Conservation (phyloP, 2,888 invertebrate genomes). For the Ptilodon capucinus region DNA sequence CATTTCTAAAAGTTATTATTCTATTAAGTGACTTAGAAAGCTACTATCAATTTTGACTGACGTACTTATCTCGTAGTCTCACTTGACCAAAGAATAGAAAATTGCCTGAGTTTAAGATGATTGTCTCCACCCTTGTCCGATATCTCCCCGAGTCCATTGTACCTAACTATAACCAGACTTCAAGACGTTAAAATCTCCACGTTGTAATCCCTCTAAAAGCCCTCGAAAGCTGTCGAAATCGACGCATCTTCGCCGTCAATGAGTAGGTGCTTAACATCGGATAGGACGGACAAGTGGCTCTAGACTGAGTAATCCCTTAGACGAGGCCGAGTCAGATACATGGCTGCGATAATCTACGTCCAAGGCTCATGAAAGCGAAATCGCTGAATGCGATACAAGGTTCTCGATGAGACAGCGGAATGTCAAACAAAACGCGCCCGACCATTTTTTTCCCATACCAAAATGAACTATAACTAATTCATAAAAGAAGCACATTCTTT, state of each 20-base stretch:
- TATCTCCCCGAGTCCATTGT: background rate
- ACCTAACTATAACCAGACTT: background rate
- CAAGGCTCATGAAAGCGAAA: constrained; percentile 51
- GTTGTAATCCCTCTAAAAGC: constrained; percentile 12
- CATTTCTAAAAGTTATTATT: too few relatives aligned
- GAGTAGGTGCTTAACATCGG: constrained; percentile 39
- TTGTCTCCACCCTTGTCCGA: background rate
- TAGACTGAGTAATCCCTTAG: constrained; percentile 49
- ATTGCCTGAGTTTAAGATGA: background rate
- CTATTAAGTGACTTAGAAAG: too few relatives aligned
- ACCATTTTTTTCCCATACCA: too few relatives aligned
- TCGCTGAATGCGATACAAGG: constrained; percentile 51
- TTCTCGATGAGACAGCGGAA: constrained; percentile 20
- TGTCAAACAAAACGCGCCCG: too few relatives aligned
- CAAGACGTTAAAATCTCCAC: background rate
- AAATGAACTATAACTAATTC: too few relatives aligned
- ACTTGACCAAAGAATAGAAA: background rate
- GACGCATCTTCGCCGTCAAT: constrained; percentile 39
- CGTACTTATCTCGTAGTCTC: too few relatives aligned
- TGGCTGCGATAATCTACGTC: constrained; percentile 61
- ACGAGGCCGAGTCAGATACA: constrained; percentile 52
- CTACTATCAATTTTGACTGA: too few relatives aligned
- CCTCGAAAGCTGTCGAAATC: constrained; percentile 24
- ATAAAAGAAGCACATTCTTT: too few relatives aligned
- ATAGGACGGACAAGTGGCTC: constrained; percentile 43